These are phyloP conservation scores for Orbicella faveolata DNA, from an alignment of 64 coral and sea anemone genomes.

Conservation along the genomic window DNA sequence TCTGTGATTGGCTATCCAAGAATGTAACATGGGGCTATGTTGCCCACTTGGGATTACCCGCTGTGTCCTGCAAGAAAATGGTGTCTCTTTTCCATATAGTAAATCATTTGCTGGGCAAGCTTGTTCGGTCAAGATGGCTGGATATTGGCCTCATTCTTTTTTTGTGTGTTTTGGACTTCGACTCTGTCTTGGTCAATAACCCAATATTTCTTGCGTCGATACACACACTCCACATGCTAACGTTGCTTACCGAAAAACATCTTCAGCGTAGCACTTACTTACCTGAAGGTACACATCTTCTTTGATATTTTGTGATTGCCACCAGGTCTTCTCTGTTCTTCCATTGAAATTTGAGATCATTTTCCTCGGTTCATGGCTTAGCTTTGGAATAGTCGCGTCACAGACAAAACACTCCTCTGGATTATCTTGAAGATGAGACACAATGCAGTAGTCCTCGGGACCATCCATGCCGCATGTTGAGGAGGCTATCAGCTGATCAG, in stretches of 20 bases:
- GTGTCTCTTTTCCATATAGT: too few relatives aligned
- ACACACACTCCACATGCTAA: too few relatives aligned
- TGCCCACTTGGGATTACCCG: too few relatives aligned
- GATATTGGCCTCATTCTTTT: too few relatives aligned
- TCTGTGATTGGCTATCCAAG: too few relatives aligned
- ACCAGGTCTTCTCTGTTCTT: constrained; percentile 69
- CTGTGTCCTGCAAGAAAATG: neutral
- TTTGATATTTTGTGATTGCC: constrained; percentile 91
- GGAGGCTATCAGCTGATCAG: constrained; percentile 54
- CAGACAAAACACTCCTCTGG: constrained; percentile 66
- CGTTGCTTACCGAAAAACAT: neutral
- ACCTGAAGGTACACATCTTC: constrained; percentile 93
- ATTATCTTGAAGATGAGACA: constrained; percentile 69
- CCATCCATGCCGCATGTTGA: constrained; percentile 81
- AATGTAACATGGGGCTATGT: too few relatives aligned
- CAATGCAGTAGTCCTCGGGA: constrained; percentile 75
- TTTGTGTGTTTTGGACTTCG: too few relatives aligned
- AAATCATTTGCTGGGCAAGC: too few relatives aligned
- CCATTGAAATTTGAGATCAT: constrained; percentile 85
- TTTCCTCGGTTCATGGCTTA: constrained; percentile 57
- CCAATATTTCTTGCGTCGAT: too few relatives aligned
- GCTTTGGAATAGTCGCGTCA: constrained; percentile 21
- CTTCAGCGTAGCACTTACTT: neutral
- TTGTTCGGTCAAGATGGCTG: too few relatives aligned
- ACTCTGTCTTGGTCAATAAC: too few relatives aligned